Evolutionary conservation across 2,888 invertebrate species (phyloP).

Genomic region (Phytoseiulus persimilis): DNA sequence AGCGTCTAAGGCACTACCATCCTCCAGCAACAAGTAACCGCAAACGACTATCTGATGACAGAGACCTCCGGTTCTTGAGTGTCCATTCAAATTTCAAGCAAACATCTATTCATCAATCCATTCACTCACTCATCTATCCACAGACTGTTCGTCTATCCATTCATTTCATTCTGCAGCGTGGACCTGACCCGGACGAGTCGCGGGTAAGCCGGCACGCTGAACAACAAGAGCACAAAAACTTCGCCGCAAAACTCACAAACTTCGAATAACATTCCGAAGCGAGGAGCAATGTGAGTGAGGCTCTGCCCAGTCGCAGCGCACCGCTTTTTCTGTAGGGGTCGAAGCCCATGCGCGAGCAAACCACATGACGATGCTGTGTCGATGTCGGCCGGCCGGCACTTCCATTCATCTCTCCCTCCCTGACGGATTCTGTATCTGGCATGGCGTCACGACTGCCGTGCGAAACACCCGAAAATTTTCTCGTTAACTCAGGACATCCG

Average conservation of each 20-base stretch:
- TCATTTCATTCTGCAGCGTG: not conserved
- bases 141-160: not conserved
- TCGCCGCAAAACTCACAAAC: not conserved
- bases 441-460: too few species aligned
- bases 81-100: not conserved
- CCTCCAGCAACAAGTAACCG: not conserved
- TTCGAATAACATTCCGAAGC: not conserved
- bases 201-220: not conserved
- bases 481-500: too few species aligned
- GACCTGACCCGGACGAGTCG: not conserved
- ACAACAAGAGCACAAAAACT: not conserved
- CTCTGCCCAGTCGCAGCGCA: not conserved
- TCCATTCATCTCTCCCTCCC: too few species aligned
- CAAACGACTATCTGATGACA: conserved; percentile 37
- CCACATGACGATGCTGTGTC: not conserved
- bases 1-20: not conserved
- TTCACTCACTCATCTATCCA: not conserved
- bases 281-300: not conserved
- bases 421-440: too few species aligned
- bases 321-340: not conserved
- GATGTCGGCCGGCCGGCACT: not conserved
- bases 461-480: too few species aligned
- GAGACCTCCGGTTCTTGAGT: not conserved
- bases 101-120: not conserved
- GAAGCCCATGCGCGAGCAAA: not conserved